These are phyloP conservation scores for Eriosoma lanigerum DNA, from an alignment of 1,140 invertebrate genomes.

Conservation along the genomic window DNA sequence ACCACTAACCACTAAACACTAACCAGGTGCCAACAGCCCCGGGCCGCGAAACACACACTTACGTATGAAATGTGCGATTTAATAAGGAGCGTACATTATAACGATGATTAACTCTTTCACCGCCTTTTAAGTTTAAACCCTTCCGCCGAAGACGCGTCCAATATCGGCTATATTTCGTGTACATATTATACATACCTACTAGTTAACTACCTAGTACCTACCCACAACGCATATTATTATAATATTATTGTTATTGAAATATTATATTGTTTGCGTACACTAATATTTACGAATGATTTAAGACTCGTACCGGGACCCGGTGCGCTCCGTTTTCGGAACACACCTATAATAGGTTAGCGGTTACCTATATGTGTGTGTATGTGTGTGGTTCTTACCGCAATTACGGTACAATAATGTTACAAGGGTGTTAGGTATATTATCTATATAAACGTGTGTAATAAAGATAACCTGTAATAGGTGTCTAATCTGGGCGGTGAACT, in stretches of 20 bases:
- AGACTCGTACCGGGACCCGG: too few species aligned
- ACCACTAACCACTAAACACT: background rate
- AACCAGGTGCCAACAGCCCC: conserved; percentile 13
- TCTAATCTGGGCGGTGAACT: conserved; percentile 21
- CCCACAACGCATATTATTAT: too few species aligned
- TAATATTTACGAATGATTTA: too few species aligned
- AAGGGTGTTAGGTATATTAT: background rate
- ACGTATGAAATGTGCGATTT: background rate
- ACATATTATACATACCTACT: background rate
- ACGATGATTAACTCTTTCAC: background rate
- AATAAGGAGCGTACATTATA: background rate
- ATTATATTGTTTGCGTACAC: too few species aligned
- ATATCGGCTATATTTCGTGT: background rate
- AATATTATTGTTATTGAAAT: too few species aligned
- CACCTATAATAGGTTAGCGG: background rate
- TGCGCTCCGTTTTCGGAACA: background rate
- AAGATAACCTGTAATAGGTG: conserved; percentile 16
- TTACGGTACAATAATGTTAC: too few species aligned
- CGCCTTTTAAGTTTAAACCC: too few species aligned
- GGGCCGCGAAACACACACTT: background rate
- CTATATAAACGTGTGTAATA: background rate
- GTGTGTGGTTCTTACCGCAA: background rate
- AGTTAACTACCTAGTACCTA: too few species aligned
- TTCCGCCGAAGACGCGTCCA: background rate
- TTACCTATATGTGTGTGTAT: too few species aligned